These are phyloP conservation scores for Astropecten irregularis DNA, from an alignment of 53 echinoderm and acorn worm genomes.

Conservation along the genomic window DNA sequence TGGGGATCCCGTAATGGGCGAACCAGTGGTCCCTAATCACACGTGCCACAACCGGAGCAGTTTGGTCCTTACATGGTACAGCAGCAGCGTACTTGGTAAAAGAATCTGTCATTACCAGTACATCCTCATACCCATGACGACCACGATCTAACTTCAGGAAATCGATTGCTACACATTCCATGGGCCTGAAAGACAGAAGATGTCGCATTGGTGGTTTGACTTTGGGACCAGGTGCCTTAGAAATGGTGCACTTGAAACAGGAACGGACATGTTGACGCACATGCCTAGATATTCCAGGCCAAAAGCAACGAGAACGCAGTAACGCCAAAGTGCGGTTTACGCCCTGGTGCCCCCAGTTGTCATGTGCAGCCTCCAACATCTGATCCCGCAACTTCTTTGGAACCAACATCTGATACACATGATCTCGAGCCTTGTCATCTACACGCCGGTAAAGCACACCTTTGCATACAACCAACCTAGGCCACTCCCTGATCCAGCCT, in stretches of 20 bases:
- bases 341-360: constrained; percentile 61
- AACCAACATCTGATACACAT: constrained; percentile 30
- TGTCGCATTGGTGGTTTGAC: constrained; percentile 38
- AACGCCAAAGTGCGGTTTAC: neutral
- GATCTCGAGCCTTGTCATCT: neutral
- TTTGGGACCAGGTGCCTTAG: constrained; percentile 17
- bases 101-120: constrained; percentile 54
- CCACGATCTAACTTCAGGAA: constrained; percentile 57
- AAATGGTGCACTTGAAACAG: constrained; percentile 26
- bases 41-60: constrained; percentile 20
- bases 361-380: constrained; percentile 41
- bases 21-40: constrained; percentile 52
- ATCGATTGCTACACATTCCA: constrained; percentile 47
- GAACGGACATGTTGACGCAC: neutral
- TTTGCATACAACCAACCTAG: neutral
- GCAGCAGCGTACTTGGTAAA: constrained; percentile 35
- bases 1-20: constrained; percentile 58
- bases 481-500: constrained; percentile 13
- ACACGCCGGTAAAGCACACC: constrained; percentile 30
- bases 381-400: constrained; percentile 11
- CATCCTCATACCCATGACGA: constrained; percentile 36
- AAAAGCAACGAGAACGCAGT: constrained; percentile 14
- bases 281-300: constrained; percentile 24
- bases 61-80: constrained; percentile 40
- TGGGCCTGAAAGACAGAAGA: constrained; percentile 35